These are phyloP conservation scores for Whitmania pigra DNA, from an alignment of 1,140 invertebrate genomes.

Conservation along the genomic window DNA sequence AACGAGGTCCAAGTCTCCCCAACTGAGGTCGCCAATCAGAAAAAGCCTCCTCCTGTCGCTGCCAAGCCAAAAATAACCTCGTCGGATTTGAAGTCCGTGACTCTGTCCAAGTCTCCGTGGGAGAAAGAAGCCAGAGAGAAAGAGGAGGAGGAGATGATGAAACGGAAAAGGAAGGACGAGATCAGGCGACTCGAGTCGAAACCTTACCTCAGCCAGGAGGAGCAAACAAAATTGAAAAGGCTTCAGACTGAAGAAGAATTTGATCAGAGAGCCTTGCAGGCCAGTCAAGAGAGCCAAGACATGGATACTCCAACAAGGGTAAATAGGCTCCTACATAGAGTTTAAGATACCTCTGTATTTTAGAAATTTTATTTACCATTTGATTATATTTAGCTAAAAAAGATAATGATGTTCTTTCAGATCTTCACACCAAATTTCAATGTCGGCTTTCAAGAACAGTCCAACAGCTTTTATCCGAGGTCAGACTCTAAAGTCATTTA, in stretches of 20 bases:
- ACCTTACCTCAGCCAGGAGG: conserved; percentile 32
- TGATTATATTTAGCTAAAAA: no score
- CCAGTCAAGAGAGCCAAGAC: conserved; percentile 32
- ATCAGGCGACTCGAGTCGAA: conserved; percentile 34
- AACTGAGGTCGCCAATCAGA: not conserved
- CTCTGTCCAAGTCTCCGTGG: conserved; percentile 34
- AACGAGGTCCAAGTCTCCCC: not conserved
- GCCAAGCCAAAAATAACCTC: conserved; percentile 16
- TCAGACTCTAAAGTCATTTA: no score
- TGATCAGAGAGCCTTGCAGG: conserved; percentile 35
- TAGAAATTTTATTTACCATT: not conserved
- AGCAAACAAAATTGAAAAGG: conserved; percentile 35
- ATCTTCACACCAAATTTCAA: no score
- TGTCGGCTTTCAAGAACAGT: no score
- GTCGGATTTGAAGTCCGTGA: not conserved
- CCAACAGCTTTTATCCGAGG: no score
- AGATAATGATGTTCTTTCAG: no score
- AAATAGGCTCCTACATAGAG: not conserved
- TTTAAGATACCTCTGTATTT: not conserved
- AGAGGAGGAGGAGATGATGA: conserved; percentile 28
- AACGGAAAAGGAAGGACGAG: conserved; percentile 30
- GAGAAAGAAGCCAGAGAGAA: conserved; percentile 36
- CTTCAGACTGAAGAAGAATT: conserved; percentile 39
- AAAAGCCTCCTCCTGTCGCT: conserved; percentile 19
- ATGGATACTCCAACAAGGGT: conserved; percentile 28